Conservation (phyloP, 2,113 vertebrate species). For the Candoia aspera region DNA sequence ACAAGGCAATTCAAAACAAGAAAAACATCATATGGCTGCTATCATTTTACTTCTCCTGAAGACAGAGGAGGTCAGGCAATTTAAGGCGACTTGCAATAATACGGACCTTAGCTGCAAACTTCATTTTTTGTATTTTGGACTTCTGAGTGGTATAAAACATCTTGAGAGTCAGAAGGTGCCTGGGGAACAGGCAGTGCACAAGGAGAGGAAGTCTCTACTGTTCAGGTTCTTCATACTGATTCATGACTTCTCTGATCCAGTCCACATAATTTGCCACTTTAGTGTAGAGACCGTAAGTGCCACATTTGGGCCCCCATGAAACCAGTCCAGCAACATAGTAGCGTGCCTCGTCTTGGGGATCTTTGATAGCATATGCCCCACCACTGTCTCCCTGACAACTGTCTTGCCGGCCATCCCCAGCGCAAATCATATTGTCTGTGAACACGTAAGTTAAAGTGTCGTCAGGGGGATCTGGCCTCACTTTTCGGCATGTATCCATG, state of each 20-base stretch:
- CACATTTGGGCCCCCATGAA: conserved; percentile 88
- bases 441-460: conserved; percentile 41
- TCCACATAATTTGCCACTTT: conserved; percentile 84
- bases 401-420: conserved; percentile 78
- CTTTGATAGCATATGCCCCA: conserved; percentile 76
- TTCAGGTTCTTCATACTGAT: background rate
- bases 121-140: background rate
- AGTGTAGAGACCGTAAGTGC: conserved; percentile 85
- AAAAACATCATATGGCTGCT: background rate
- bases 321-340: conserved; percentile 80
- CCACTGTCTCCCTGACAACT: conserved; percentile 88
- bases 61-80: conserved; percentile 16
- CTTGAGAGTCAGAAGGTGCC: background rate
- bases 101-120: background rate
- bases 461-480: background rate
- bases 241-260: conserved; percentile 86
- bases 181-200: background rate
- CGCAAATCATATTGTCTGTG: conserved; percentile 92
- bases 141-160: rapidly evolving
- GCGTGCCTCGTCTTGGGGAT: conserved; percentile 33
- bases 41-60: background rate
- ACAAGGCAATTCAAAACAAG: background rate
- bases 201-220: conserved; percentile 37
- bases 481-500: conserved; percentile 60
- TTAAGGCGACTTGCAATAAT: rapidly evolving